Percentiles rank a stretch among this genome's conserved stretches.
Evolutionary conservation across 2,888 invertebrate genomes (phyloP).

Genomic region (Lycaena phlaeas): DNA sequence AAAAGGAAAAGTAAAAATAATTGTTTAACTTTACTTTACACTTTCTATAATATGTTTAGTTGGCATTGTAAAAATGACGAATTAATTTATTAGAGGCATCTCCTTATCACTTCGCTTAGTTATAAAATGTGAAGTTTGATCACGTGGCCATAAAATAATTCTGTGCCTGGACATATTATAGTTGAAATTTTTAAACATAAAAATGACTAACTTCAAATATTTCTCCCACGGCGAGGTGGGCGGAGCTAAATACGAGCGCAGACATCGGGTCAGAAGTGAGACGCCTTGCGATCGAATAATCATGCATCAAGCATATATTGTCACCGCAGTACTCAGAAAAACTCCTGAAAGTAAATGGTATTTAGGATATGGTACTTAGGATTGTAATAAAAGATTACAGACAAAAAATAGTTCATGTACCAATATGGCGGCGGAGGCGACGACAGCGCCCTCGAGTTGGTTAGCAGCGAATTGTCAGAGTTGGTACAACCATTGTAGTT

Average conservation of each 20-base stretch:
- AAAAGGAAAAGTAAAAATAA: too few species aligned
- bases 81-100: too few species aligned
- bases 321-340: constrained; percentile 79
- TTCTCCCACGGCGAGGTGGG: constrained; percentile 81
- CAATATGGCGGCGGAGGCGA: constrained; percentile 55
- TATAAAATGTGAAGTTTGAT: too few species aligned
- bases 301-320: constrained; percentile 78
- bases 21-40: too few species aligned
- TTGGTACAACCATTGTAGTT: constrained; percentile 52
- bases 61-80: too few species aligned
- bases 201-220: constrained; percentile 81
- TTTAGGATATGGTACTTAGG: too few species aligned
- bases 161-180: too few species aligned
- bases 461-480: constrained; percentile 45
- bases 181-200: too few species aligned
- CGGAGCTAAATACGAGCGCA: constrained; percentile 79
- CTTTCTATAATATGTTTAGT: too few species aligned
- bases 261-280: constrained; percentile 44
- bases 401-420: constrained; percentile 25
- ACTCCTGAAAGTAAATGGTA: constrained; percentile 54
- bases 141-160: too few species aligned
- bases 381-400: neutral
- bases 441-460: constrained; percentile 32
- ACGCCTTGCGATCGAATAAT: constrained; percentile 77
- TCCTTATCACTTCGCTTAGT: too few species aligned